Evolutionary conservation across 2,113 vertebrate genomes (phyloP), one percentile per base, ranked within the genome.

Genomic region (Corythaeola cristata): DNA sequence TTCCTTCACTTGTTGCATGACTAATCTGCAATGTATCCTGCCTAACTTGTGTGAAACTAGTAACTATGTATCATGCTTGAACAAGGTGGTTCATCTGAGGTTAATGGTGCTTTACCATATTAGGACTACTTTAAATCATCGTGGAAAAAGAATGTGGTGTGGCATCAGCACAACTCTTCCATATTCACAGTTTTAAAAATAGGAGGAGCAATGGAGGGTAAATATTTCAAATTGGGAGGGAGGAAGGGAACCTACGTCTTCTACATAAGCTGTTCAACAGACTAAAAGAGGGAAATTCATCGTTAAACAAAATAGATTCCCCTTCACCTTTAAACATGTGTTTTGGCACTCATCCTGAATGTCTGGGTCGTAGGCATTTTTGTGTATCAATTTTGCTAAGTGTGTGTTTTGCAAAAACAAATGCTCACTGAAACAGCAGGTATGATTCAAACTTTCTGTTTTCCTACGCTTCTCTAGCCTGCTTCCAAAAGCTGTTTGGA

Each of bases 31-130:
- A 84, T 79, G 66, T 87, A 97, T 96, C 93, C 95, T 0, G 93
- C 81, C 81, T 76, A 52, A 97, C 92, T 93, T 75, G 88, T 95
- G 90, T 89, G 94, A 68, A 94, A 32, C 93, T 88, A 63, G 49
- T 87, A 90, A 77, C 75, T 87, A 82, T 95, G 95, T 90, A 93
- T 95, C 94, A 94, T 89, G 72, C 63, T 85, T 91, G 77, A 92
- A 86, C 86, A 88, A 71, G 86, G 92, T 84, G 45, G 93, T 88
- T 95, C 84, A 81, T 26, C 67, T 78, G 37, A 96, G 96, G 88
- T 89, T 95, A 96, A 88, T 64, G 71, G 60, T 59, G 49, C 77
- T 66, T 94, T 71, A 60, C 91, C 85, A 24, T 88, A 81, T 86
- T 72, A 92, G 84, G 75, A 75, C 50, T 92, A 23, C 89, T 94